Conservation (phyloP, 2,113 vertebrate species). For the Astur gentilis region DNA sequence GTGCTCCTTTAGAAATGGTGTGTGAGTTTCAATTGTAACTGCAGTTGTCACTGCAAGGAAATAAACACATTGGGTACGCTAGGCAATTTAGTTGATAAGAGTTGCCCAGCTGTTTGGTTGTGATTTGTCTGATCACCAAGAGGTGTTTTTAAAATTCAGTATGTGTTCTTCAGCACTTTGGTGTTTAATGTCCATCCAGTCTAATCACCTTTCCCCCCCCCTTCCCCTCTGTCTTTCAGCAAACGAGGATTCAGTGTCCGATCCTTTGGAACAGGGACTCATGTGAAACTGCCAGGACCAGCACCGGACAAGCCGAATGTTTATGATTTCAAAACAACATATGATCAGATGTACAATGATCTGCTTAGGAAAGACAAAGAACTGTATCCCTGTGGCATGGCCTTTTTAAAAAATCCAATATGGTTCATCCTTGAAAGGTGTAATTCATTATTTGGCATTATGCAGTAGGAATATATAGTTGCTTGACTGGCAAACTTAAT, state of each 20-base stretch:
- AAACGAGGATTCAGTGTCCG: constrained; percentile 96
- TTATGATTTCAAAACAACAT: constrained; percentile 99
- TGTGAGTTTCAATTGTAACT: background rate
- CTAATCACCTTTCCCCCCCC: background rate
- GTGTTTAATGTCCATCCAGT: background rate
- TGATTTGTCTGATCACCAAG: background rate
- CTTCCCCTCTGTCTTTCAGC: constrained; percentile 77
- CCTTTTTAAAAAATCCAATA: constrained; percentile 53
- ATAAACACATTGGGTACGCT: fast-evolving
- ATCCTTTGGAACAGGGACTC: constrained; percentile 95
- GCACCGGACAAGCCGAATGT: constrained; percentile 98
- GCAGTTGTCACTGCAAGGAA: background rate
- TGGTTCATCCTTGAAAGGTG: constrained; percentile 63
- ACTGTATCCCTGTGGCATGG: constrained; percentile 90
- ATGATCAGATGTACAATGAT: constrained; percentile 99
- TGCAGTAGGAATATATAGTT: constrained; percentile 6
- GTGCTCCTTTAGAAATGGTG: background rate
- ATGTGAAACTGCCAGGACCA: constrained; percentile 96
- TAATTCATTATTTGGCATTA: constrained; percentile 50
- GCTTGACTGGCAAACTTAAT: background rate
- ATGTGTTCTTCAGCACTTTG: background rate
- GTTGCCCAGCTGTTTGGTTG: background rate
- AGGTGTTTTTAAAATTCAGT: background rate
- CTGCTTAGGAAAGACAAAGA: constrained; percentile 99
- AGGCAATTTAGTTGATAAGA: background rate